Evolutionary conservation across 2,113 vertebrate species (phyloP).

Genomic region (Pogona vitticeps): DNA sequence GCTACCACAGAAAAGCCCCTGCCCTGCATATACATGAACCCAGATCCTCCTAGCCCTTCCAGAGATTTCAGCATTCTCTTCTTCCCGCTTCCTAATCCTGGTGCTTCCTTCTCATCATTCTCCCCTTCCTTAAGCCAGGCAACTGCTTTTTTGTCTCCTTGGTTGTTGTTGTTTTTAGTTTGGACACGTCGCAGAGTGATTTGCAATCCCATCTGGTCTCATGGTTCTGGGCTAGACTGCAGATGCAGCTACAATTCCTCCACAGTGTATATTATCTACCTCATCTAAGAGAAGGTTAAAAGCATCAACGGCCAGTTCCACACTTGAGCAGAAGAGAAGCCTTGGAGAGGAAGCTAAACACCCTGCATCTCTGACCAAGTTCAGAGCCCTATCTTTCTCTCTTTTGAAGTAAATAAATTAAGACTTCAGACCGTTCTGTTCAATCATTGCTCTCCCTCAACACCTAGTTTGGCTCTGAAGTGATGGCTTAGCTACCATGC

Average conservation of each 20-base stretch:
- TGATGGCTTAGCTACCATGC: rapidly evolving
- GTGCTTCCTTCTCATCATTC: too few species aligned
- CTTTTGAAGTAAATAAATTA: not conserved
- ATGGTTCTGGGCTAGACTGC: too few species aligned
- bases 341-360: not conserved
- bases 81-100: too few species aligned
- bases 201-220: too few species aligned
- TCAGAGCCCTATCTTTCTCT: not conserved
- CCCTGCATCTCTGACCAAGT: not conserved
- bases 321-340: not conserved
- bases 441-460: not conserved
- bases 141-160: too few species aligned
- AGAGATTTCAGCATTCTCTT: too few species aligned
- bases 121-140: too few species aligned
- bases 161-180: too few species aligned
- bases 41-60: too few species aligned
- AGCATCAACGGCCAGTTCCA: not conserved
- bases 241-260: too few species aligned
- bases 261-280: not conserved
- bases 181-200: too few species aligned
- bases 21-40: not conserved
- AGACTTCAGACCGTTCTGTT: not conserved
- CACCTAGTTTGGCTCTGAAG: not conserved
- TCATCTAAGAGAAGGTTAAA: not conserved
- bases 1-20: not conserved